Conservation (phyloP, 2,888 invertebrate species). For the Amphiduros pacificus region DNA sequence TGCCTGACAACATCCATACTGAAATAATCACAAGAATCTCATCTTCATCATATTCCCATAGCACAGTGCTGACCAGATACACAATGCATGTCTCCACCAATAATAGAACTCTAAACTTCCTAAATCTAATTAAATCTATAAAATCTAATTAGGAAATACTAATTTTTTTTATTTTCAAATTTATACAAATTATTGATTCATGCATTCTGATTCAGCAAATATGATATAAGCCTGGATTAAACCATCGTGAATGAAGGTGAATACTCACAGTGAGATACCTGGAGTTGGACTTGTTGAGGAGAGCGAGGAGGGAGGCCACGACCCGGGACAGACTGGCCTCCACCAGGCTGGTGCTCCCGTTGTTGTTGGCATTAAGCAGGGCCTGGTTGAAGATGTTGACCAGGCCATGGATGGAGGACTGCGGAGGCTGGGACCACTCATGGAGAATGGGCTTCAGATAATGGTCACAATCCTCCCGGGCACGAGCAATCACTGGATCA, state of each 20-base stretch:
- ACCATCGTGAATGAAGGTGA: neutral
- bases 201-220: neutral
- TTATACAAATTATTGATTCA: neutral
- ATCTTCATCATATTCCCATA: too few species aligned
- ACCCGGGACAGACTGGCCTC: constrained; percentile 67
- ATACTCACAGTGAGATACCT: constrained; percentile 69
- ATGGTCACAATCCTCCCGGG: constrained; percentile 53
- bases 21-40: constrained; percentile 17
- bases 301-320: constrained; percentile 63
- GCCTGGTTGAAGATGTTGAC: constrained; percentile 52
- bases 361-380: constrained; percentile 17
- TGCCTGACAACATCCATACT: constrained; percentile 72
- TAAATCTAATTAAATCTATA: too few species aligned
- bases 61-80: too few species aligned
- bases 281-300: constrained; percentile 68
- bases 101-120: too few species aligned
- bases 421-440: constrained; percentile 52
- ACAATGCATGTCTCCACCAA: too few species aligned
- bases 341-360: constrained; percentile 36
- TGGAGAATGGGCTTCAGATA: constrained; percentile 52
- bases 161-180: neutral
- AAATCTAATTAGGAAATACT: neutral
- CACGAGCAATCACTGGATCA: constrained; percentile 64
- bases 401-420: constrained; percentile 63
- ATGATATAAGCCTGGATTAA: neutral